Base-by-base conservation (phyloP, 2,797 vertebrate genomes). In the Mico argentatus region DNA sequence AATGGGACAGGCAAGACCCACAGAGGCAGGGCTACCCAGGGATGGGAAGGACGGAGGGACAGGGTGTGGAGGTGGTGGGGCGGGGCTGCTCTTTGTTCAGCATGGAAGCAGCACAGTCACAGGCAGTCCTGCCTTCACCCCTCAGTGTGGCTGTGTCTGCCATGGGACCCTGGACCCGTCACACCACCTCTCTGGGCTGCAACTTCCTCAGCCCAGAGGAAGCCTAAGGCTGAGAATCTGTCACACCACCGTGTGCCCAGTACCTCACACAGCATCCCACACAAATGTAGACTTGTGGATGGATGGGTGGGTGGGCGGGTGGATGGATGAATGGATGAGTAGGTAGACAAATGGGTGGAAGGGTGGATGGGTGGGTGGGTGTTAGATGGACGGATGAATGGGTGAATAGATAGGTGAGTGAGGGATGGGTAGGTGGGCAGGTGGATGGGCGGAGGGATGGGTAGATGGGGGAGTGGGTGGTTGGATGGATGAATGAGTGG, bases 21-120 rank as follows among this genome's bases (percentile, higher is more conserved):
- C 52, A 55, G 52, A 70, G 33, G 41, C 41, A 33, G 41, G 33
- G 48, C 36, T 36, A 41, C 36, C 36, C 70, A 11, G n/a, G 27
- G 12, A n/a, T 26, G 20, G 64, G 22, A 36, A 52, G 15, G 9
- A 36, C 30, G 24, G 77, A 12, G 4, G 17, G 5, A 52, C 4
- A 33, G 19, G 61, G 7, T 67, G 64, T 67, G 64, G 33, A 67
- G 57, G 27, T 55, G 11, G 15, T 1, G 14, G 39, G 26, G 26
- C 2, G 13, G 73, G 26, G 44, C 73, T 39, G 1, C 36, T 2
- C 36, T 72, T 30, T 22, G 30, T 55, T 50, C 20, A 3, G 36
- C 36, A 5, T 0, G 0, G 46, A 17, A 55, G 67, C 1, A 27
- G 33, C 27, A 7, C 0, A 30, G 30, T 9, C 4, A 15, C 27